Conservation (phyloP, 1,140 invertebrate genomes). For the Aphelenchoides avenae region DNA sequence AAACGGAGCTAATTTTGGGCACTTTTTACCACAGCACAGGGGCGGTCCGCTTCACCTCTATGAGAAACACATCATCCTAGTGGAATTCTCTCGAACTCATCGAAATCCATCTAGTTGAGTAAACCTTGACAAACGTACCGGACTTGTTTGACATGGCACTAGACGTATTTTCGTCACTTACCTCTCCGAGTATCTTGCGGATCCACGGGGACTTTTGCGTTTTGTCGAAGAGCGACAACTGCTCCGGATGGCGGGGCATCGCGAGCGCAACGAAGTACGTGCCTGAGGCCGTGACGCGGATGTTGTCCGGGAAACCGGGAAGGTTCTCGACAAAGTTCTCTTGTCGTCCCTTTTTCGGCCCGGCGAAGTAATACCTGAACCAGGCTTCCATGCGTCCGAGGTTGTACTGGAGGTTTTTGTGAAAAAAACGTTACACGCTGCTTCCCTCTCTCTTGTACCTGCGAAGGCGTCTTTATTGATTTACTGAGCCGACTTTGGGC, state of each 20-base stretch:
- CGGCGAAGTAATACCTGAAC: slow-evolving; percentile 39
- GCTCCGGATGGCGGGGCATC: slow-evolving; percentile 1
- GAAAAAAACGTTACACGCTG: too few relatives aligned
- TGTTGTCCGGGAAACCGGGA: slow-evolving; percentile 61
- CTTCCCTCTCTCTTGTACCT: too few relatives aligned
- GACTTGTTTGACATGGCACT: too few relatives aligned
- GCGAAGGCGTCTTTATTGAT: too few relatives aligned
- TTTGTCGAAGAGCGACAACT: slow-evolving; percentile 46
- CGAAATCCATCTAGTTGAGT: not conserved
- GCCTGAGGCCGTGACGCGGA: slow-evolving; percentile 57
- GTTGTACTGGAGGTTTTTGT: too few relatives aligned
- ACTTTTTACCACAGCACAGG: slow-evolving; percentile 54
- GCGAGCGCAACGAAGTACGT: slow-evolving; percentile 38
- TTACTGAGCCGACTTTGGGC: too few relatives aligned
- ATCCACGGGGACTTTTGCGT: slow-evolving; percentile 10
- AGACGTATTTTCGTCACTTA: too few relatives aligned
- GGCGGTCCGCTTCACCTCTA: slow-evolving; percentile 47
- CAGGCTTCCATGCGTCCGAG: too few relatives aligned
- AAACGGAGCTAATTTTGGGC: too few relatives aligned
- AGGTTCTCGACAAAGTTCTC: slow-evolving; percentile 59
- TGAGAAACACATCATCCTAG: too few relatives aligned
- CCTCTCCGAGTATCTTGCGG: slow-evolving; percentile 35
- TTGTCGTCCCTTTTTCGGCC: slow-evolving; percentile 46
- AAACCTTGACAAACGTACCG: too few relatives aligned
- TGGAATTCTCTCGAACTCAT: too few relatives aligned